Conservation (phyloP, 2,888 invertebrate genomes). For the Fragum fragum region DNA sequence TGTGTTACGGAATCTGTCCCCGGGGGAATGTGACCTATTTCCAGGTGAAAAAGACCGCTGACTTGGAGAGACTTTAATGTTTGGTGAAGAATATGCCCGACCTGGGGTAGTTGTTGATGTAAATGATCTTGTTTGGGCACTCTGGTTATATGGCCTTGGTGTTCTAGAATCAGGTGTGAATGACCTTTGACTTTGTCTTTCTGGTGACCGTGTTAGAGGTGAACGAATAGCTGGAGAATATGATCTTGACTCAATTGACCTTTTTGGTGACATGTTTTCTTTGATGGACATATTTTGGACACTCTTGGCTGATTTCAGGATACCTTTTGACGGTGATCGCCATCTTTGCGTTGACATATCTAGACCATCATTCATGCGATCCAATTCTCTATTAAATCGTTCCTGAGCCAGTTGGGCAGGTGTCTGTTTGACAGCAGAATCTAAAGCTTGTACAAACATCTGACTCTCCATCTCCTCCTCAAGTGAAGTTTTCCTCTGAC, state of each 20-base stretch:
- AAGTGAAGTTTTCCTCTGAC: slow-evolving; percentile 48
- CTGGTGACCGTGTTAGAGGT: slow-evolving; percentile 36
- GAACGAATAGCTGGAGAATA: slow-evolving; percentile 62
- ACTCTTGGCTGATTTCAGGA: slow-evolving; percentile 70
- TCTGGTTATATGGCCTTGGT: slow-evolving; percentile 40
- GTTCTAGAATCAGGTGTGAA: slow-evolving; percentile 48
- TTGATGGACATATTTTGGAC: slow-evolving; percentile 72
- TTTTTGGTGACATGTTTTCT: slow-evolving; percentile 59
- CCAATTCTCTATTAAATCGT: slow-evolving; percentile 67
- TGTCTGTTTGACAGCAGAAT: slow-evolving; percentile 68
- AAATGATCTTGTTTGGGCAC: slow-evolving; percentile 35
- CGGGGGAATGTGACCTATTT: slow-evolving; percentile 49
- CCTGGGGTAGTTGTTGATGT: slow-evolving; percentile 25
- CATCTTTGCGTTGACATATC: slow-evolving; percentile 43
- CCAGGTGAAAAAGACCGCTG: slow-evolving; percentile 62
- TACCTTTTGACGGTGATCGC: slow-evolving; percentile 64
- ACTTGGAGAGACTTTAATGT: slow-evolving; percentile 52
- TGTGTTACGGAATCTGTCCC: slow-evolving; percentile 44
- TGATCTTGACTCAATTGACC: slow-evolving; percentile 62
- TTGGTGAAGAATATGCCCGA: slow-evolving; percentile 51
- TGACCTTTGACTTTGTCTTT: slow-evolving; percentile 43
- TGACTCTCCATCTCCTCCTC: slow-evolving; percentile 63
- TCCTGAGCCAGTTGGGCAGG: slow-evolving; percentile 62
- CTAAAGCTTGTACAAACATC: slow-evolving; percentile 70
- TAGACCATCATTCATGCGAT: slow-evolving; percentile 50